Conservation (phyloP, 2,113 vertebrate genomes). For the Scophthalmus maximus region DNA sequence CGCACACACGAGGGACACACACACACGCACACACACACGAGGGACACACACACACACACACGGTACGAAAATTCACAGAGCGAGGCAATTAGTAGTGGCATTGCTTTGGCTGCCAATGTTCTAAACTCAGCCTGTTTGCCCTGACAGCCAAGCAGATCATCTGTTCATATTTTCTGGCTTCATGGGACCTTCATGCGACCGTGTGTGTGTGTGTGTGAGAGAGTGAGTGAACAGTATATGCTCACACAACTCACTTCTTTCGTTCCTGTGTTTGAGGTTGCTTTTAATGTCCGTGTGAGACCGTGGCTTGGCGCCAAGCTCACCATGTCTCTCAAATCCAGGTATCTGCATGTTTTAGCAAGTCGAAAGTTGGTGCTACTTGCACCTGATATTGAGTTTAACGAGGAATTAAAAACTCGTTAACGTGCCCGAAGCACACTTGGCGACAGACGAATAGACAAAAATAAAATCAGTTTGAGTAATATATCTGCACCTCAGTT, state of each 20-base stretch:
- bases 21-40: neutral
- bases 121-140: conserved; percentile 57
- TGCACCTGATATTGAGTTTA: too few species aligned
- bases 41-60: neutral
- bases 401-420: neutral
- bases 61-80: neutral
- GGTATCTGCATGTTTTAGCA: too few species aligned
- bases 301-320: neutral
- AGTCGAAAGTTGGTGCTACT: too few species aligned
- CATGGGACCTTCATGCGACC: conserved; percentile 29
- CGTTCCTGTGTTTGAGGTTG: neutral
- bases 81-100: conserved; percentile 64
- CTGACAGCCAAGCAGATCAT: conserved; percentile 64
- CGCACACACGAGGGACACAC: neutral
- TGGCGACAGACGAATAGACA: too few species aligned
- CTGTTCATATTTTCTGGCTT: conserved; percentile 57
- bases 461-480: too few species aligned
- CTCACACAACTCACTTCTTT: neutral
- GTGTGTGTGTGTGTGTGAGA: neutral
- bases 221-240: neutral
- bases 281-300: neutral
- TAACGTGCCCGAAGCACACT: too few species aligned
- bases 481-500: too few species aligned
- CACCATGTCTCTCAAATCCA: neutral
- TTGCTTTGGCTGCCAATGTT: conserved; percentile 53